Percentiles rank a stretch among this genome's conserved stretches.
Conservation (phyloP, 2,113 vertebrate genomes). For the Saguinus imperator region DNA sequence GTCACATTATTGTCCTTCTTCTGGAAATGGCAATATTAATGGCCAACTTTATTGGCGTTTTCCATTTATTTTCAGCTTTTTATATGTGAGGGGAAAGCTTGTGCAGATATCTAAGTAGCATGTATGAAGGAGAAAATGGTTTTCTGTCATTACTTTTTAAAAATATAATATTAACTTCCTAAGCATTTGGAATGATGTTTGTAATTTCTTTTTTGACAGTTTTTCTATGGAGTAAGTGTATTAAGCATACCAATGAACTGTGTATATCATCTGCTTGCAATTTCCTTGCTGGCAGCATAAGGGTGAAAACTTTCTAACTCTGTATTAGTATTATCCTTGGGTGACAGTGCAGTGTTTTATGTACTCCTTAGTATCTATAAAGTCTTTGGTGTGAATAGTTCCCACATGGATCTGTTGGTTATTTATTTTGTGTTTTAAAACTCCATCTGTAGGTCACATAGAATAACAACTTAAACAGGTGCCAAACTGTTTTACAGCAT, state of each 20-base stretch:
- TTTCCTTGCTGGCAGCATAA: not conserved
- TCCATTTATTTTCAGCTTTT: not conserved
- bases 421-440: not conserved
- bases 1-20: not conserved
- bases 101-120: not conserved
- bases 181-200: not conserved
- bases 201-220: not conserved
- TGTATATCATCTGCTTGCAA: not conserved
- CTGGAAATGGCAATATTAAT: not conserved
- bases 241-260: not conserved
- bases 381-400: not conserved
- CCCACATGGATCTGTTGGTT: not conserved
- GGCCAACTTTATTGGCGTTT: not conserved
- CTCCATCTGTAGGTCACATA: not conserved
- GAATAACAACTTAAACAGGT: not conserved
- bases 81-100: not conserved
- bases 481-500: not conserved
- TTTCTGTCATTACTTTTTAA: not conserved
- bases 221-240: not conserved
- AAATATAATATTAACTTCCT: slow-evolving; percentile 26
- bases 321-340: not conserved
- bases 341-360: not conserved
- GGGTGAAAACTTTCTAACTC: not conserved
- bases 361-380: not conserved
- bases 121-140: slow-evolving; percentile 3